Conservation (phyloP, 2,888 invertebrate species). For the Drosophila histrio region DNA sequence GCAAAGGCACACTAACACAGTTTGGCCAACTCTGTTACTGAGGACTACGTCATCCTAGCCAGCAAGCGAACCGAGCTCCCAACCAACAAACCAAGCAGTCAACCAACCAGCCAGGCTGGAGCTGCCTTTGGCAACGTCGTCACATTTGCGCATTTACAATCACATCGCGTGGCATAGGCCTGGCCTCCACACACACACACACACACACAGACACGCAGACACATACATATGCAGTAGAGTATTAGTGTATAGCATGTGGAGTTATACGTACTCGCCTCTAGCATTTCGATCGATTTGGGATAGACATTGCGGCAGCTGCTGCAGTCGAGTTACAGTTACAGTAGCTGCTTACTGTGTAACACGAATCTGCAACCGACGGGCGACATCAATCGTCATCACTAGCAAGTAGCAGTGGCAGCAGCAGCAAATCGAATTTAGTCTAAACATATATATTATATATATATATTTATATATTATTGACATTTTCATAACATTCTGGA, state of each 20-base stretch:
- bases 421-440: slow-evolving; percentile 53
- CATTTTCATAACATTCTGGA: background rate
- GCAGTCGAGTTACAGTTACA: slow-evolving; percentile 31
- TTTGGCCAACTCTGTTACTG: slow-evolving; percentile 53
- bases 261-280: slow-evolving; percentile 64
- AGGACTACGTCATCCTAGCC: slow-evolving; percentile 77
- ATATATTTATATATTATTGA: slow-evolving; percentile 10
- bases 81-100: slow-evolving; percentile 1
- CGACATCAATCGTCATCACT: slow-evolving; percentile 47
- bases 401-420: slow-evolving; percentile 12
- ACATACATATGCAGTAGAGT: background rate
- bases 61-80: slow-evolving; percentile 16
- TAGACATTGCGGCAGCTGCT: slow-evolving; percentile 77
- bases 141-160: slow-evolving; percentile 78
- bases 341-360: slow-evolving; percentile 39
- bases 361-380: slow-evolving; percentile 51
- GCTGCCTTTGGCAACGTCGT: slow-evolving; percentile 52
- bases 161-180: slow-evolving; percentile 76
- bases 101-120: slow-evolving; percentile 39
- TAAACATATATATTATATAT: slow-evolving; percentile 30
- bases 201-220: slow-evolving; percentile 29
- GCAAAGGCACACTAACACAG: slow-evolving; percentile 72
- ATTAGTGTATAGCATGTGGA: slow-evolving; percentile 45
- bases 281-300: slow-evolving; percentile 67
- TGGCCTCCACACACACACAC: slow-evolving; percentile 45